Conservation (phyloP, 2,113 vertebrate genomes). For the Vidua macroura region DNA sequence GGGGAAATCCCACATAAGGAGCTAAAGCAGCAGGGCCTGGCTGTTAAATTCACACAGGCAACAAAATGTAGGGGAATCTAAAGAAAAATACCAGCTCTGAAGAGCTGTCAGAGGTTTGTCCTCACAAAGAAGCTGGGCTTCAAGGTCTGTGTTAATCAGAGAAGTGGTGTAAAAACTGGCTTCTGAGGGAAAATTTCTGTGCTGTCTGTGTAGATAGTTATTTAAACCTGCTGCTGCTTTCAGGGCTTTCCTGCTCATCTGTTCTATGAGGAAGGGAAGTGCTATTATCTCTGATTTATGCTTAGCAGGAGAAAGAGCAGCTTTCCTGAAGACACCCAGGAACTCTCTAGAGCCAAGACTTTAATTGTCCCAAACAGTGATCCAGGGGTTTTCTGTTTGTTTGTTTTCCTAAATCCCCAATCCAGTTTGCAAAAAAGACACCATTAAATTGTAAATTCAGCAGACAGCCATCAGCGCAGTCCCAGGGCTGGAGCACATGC, state of each 20-base stretch:
- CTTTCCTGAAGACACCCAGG: neutral
- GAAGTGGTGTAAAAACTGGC: neutral
- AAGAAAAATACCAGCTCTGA: neutral
- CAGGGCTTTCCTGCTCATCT: neutral
- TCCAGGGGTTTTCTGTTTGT: neutral
- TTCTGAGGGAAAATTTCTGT: neutral
- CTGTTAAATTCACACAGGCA: constrained; percentile 11
- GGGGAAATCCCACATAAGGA: neutral
- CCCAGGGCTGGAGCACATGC: neutral
- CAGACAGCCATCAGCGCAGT: neutral
- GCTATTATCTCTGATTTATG: neutral
- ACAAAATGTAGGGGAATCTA: constrained; percentile 10
- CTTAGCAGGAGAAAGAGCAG: neutral
- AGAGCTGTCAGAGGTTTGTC: neutral
- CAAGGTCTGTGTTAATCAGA: constrained; percentile 9
- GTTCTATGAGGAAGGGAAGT: neutral
- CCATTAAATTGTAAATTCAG: neutral
- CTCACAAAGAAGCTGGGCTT: constrained; percentile 3
- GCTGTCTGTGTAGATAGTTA: neutral
- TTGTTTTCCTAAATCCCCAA: neutral
- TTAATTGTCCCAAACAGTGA: neutral
- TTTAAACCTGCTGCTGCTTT: neutral
- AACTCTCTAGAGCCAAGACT: neutral
- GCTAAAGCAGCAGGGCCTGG: neutral
- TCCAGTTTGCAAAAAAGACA: neutral